Conservation (phyloP, 2,888 invertebrate genomes). For the Drosophila falleni region DNA sequence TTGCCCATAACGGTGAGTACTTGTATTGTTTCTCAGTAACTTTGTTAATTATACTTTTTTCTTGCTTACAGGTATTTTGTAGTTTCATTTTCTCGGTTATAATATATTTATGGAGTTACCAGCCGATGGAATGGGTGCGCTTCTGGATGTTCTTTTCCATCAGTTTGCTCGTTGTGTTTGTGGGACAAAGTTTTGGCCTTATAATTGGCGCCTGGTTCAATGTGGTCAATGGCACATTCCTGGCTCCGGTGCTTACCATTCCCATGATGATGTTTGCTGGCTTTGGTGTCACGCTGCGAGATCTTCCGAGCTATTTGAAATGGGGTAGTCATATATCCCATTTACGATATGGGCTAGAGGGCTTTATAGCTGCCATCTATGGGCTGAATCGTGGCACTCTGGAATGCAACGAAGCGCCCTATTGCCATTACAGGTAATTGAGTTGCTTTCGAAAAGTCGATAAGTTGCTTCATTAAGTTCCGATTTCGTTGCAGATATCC, state of each 20-base stretch:
- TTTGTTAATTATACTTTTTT: neutral
- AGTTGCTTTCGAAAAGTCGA: neutral
- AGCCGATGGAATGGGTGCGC: slow-evolving; percentile 92
- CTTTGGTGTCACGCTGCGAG: slow-evolving; percentile 95
- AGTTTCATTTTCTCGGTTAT: slow-evolving; percentile 90
- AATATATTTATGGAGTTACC: slow-evolving; percentile 95
- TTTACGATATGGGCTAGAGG: slow-evolving; percentile 95
- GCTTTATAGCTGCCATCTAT: slow-evolving; percentile 93
- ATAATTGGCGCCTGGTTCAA: slow-evolving; percentile 95
- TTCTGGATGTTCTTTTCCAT: slow-evolving; percentile 95
- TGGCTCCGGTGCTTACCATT: slow-evolving; percentile 95
- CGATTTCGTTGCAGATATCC: slow-evolving; percentile 87
- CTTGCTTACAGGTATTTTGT: slow-evolving; percentile 87
- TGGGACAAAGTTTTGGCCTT: slow-evolving; percentile 96
- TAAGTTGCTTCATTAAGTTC: neutral
- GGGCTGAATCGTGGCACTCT: slow-evolving; percentile 91
- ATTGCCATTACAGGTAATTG: slow-evolving; percentile 91
- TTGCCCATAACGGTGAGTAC: slow-evolving; percentile 90
- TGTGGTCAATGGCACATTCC: slow-evolving; percentile 96
- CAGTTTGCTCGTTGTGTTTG: slow-evolving; percentile 92
- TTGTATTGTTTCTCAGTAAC: neutral
- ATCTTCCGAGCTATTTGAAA: slow-evolving; percentile 93
- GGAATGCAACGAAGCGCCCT: slow-evolving; percentile 90
- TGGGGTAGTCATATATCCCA: slow-evolving; percentile 98
- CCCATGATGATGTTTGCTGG: slow-evolving; percentile 99